Evolutionary conservation across 1,140 invertebrate species (phyloP).

Genomic region (Chironomus tepperi): DNA sequence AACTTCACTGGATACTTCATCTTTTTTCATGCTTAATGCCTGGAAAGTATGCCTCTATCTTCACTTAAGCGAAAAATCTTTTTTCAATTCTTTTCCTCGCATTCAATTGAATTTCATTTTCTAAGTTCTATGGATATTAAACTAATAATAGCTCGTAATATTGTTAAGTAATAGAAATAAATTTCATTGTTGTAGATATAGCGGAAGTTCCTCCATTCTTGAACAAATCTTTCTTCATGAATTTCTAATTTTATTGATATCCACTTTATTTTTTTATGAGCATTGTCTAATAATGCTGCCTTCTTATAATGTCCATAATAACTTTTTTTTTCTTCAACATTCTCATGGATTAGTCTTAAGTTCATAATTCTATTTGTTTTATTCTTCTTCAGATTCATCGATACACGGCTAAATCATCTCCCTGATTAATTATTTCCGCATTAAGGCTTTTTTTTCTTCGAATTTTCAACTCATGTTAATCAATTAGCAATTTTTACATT

Average conservation of each 20-base stretch:
- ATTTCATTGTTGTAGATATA: too few relatives aligned
- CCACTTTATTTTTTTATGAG: not conserved
- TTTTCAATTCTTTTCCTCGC: not conserved
- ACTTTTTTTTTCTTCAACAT: too few relatives aligned
- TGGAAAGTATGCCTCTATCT: not conserved
- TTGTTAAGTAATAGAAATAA: too few relatives aligned
- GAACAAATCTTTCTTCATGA: not conserved
- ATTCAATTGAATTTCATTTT: not conserved
- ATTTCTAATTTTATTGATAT: not conserved
- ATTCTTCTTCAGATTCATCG: not conserved
- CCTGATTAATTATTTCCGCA: conserved; percentile 8
- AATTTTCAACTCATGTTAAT: not conserved
- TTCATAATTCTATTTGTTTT: too few relatives aligned
- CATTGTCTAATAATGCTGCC: not conserved
- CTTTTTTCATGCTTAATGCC: not conserved
- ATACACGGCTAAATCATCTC: not conserved
- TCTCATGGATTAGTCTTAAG: not conserved
- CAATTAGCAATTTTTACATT: not conserved
- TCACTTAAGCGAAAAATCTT: conserved; percentile 2
- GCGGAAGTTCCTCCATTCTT: not conserved
- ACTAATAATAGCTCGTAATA: too few relatives aligned
- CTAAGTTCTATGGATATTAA: not conserved
- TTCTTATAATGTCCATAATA: conserved; percentile 6
- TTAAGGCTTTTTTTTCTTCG: too few relatives aligned
- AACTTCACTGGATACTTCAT: not conserved